Base-by-base conservation (phyloP, 1,140 invertebrate genomes). In the Caerostris extrusa region DNA sequence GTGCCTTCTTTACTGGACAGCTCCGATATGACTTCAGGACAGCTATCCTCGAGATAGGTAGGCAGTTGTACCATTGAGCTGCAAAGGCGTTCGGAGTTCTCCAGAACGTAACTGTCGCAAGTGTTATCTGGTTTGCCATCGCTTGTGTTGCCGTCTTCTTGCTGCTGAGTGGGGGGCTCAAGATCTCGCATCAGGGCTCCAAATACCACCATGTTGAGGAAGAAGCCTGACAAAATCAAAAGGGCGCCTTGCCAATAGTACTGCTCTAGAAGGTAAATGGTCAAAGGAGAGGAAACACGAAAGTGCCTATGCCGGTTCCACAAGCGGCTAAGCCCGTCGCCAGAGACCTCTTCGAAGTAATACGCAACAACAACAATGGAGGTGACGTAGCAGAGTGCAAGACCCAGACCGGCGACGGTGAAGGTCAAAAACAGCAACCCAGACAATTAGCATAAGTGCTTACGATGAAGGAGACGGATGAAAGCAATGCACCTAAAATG, bases 361-460 rank as follows among this genome's bases (percentile, higher is more conserved):
- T 99, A 99, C 3, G 98, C 98, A 4, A 99, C 98, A 95, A 98
- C 98, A 0, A 99, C 98, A 3, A 98, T 98, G 0, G 98, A 98
- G 2, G 98, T 98, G 3, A 99, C 98, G 95, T 96, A 97, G 93
- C 96, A 96, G 10, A 97, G 95, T 10, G 96, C 96, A 69, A 97
- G 95, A 6, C 96, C 96, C 91, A 96, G 95, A 14, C 96, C 96
- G 19, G 96, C 95, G n/a, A 96, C 91, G 69, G 96, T 95, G 93
- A 96, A 96, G 3, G 96, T 96, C n/a, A 96, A 90, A 94, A 96
- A 96, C 34, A 96, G 95, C 94, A 96, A 94, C 58, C 95, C 10
- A 95, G 89, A 53, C 92, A 95, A 17, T 93, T 91, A 34, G 96
- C 95, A 7, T 96, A 95, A 95, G 98, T 98, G 95, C 98, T 98